Percentiles rank a stretch among this genome's conserved stretches.
Conservation (phyloP, 1,140 invertebrate species). For the Hyposmocoma kahamanoa region DNA sequence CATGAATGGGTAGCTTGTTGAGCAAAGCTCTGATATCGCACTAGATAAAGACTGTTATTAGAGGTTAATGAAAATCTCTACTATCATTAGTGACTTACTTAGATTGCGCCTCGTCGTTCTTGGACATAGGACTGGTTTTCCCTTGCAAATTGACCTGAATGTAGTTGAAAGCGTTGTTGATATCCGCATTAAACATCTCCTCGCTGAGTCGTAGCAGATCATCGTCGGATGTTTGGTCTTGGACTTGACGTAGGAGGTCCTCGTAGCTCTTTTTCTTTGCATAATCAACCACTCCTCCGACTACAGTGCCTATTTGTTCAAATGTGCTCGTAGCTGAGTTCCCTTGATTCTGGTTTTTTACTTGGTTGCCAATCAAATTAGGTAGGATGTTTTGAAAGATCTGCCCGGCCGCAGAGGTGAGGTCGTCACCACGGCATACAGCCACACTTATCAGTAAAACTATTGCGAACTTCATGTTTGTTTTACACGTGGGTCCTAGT, state of each 20-base stretch:
- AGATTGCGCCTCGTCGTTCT: constrained; percentile 52
- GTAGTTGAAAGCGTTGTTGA: constrained; percentile 63
- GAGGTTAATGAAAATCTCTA: constrained; percentile 10
- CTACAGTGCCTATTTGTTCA: constrained; percentile 56
- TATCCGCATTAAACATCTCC: constrained; percentile 65
- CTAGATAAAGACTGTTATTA: not conserved
- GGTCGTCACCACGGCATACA: constrained; percentile 41
- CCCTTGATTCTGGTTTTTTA: constrained; percentile 42
- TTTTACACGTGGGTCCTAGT: constrained; percentile 37
- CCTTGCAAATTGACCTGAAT: constrained; percentile 67
- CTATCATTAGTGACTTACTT: constrained; percentile 36
- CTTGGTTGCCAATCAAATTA: constrained; percentile 48
- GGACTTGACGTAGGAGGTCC: constrained; percentile 50
- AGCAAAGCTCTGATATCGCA: too few species aligned
- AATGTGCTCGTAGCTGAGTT: constrained; percentile 53
- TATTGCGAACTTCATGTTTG: constrained; percentile 44
- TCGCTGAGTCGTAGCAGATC: constrained; percentile 57
- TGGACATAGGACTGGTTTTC: constrained; percentile 60
- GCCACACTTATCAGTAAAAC: constrained; percentile 35
- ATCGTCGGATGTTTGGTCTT: constrained; percentile 56
- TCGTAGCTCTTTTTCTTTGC: constrained; percentile 67
- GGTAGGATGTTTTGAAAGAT: constrained; percentile 63
- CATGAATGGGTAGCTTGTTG: too few species aligned
- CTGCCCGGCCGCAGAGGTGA: constrained; percentile 55
- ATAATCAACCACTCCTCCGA: constrained; percentile 63